A percentile compares a stretch with the other conserved stretches of the same genome.
Evolutionary conservation across 2,797 vertebrate genomes (phyloP).

Genomic region (Lithobates pipiens): DNA sequence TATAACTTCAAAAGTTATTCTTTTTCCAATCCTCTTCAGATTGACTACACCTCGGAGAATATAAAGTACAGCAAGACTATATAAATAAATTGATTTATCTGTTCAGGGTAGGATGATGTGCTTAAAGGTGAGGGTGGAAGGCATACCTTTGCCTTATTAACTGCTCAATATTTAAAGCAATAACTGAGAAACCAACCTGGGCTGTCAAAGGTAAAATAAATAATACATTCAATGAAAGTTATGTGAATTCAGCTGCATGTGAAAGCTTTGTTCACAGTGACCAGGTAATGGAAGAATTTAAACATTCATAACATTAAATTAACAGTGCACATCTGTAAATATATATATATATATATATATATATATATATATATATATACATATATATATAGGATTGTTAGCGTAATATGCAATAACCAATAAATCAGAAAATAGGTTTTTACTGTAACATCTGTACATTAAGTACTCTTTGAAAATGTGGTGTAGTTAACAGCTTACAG

Average conservation of each 20-base stretch:
- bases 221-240: background rate
- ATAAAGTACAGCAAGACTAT: background rate
- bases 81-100: constrained; percentile 9
- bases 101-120: background rate
- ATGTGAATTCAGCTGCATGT: background rate
- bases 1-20: constrained; percentile 14
- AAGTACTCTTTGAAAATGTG: no score
- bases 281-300: background rate
- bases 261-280: background rate
- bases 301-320: background rate
- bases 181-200: background rate
- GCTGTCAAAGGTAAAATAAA: background rate
- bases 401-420: no score
- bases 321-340: background rate
- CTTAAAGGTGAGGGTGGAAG: background rate
- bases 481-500: no score
- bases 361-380: background rate
- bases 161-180: constrained; percentile 3
- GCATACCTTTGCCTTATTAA: background rate
- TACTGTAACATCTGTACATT: no score
- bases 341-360: background rate
- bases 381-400: background rate
- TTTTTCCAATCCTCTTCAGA: constrained; percentile 1
- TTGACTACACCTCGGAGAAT: constrained; percentile 18
- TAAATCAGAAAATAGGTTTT: no score